These are phyloP conservation scores for Piscicola geometra DNA, from an alignment of 2,888 invertebrate species.

Conservation along the genomic window DNA sequence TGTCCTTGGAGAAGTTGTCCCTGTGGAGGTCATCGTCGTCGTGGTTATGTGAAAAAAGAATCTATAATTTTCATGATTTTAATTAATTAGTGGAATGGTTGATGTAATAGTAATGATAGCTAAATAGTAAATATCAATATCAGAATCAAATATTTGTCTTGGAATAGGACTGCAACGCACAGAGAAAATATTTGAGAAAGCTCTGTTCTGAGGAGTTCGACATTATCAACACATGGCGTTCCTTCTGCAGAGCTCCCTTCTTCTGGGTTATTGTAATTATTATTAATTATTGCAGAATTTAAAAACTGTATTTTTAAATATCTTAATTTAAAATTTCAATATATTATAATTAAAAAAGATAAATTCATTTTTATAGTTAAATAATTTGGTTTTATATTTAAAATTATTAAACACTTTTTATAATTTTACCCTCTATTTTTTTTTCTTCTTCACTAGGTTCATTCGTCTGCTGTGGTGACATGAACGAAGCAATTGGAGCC, in stretches of 20 bases:
- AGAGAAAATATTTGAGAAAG: conserved; percentile 23
- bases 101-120: not conserved
- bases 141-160: too few relatives aligned
- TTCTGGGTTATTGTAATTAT: too few relatives aligned
- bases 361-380: too few relatives aligned
- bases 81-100: not conserved
- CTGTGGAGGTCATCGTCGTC: not conserved
- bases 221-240: too few relatives aligned
- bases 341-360: too few relatives aligned
- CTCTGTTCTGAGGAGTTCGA: conserved; percentile 13
- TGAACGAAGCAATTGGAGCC: not conserved
- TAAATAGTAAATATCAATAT: too few relatives aligned
- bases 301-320: too few relatives aligned
- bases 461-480: not conserved
- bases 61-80: not conserved
- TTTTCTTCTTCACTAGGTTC: not conserved
- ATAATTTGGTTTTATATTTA: not conserved
- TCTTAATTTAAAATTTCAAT: too few relatives aligned
- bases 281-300: too few relatives aligned
- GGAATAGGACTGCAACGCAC: not conserved
- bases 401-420: not conserved
- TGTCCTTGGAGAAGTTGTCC: conserved; percentile 34
- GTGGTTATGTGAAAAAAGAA: not conserved
- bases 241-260: too few relatives aligned
- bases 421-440: not conserved